Evolutionary conservation across 2,888 invertebrate genomes (phyloP).

Genomic region (Machimus rusticus): DNA sequence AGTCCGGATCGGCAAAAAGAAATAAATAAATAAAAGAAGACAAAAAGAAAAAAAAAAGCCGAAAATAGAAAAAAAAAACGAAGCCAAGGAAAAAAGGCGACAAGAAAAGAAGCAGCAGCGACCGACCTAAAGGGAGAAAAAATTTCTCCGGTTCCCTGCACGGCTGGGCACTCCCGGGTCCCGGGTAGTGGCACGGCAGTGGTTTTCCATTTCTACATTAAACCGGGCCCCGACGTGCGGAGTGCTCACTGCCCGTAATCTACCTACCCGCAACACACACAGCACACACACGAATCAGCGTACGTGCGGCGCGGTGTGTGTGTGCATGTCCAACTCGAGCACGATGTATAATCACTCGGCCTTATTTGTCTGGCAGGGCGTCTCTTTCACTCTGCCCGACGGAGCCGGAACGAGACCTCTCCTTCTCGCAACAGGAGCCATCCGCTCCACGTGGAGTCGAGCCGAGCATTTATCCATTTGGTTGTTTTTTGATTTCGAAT

Average conservation of each 20-base stretch:
- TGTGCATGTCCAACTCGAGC: conserved; percentile 32
- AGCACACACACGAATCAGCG: conserved; percentile 6
- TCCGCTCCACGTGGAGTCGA: conserved; percentile 33
- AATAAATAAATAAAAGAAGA: not conserved
- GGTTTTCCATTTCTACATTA: conserved; percentile 32
- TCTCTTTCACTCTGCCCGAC: not conserved
- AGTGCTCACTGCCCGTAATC: conserved; percentile 15
- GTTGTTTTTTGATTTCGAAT: conserved; percentile 8
- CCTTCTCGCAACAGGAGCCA: not conserved
- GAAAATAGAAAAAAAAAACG: not conserved
- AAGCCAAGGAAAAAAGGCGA: conserved; percentile 21
- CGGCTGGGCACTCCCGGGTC: not conserved
- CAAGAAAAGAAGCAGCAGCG: conserved; percentile 13
- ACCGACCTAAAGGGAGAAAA: conserved; percentile 1
- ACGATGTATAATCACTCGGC: conserved; percentile 36
- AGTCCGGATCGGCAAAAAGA: not conserved
- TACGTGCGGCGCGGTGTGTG: not conserved
- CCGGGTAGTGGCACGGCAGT: conserved; percentile 1
- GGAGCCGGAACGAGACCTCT: not conserved
- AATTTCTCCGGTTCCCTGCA: not conserved
- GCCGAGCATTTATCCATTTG: conserved; percentile 8
- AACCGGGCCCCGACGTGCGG: not conserved
- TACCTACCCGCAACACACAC: conserved; percentile 8
- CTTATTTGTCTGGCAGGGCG: conserved; percentile 4
- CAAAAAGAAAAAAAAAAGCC: not conserved